These are phyloP conservation scores for Branchellion lobata DNA, from an alignment of 2,888 invertebrate species.

Conservation along the genomic window DNA sequence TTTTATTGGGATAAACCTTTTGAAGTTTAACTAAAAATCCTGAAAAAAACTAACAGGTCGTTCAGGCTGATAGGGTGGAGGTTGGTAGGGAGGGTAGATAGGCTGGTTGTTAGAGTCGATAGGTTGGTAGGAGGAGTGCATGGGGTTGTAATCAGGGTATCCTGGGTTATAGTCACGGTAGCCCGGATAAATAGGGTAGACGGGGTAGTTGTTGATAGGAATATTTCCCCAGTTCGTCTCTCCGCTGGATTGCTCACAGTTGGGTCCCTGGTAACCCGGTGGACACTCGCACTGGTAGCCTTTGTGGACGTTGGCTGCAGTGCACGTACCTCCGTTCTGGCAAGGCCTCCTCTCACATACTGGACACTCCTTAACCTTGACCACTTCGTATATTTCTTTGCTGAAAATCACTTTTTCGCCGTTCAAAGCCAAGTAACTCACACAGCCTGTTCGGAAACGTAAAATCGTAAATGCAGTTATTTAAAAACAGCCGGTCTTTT, in stretches of 20 bases:
- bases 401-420: background rate
- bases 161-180: background rate
- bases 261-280: background rate
- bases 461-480: background rate
- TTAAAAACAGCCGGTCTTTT: too few relatives aligned
- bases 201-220: too few relatives aligned
- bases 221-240: background rate
- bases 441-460: background rate
- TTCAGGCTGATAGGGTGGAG: background rate
- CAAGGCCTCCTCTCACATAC: slow-evolving; percentile 16
- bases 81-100: background rate
- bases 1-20: too few relatives aligned
- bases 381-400: background rate
- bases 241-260: background rate
- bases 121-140: background rate
- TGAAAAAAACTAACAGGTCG: background rate
- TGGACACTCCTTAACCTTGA: slow-evolving; percentile 13
- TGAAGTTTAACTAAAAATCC: too few relatives aligned
- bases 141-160: background rate
- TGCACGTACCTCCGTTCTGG: slow-evolving; percentile 12
- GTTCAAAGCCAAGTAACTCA: background rate
- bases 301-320: background rate
- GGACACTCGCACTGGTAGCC: slow-evolving; percentile 25
- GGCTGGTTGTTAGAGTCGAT: background rate
- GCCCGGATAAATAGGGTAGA: background rate